These are phyloP conservation scores for Hirtodrosophila cameraria DNA, from an alignment of 2,888 invertebrate genomes.

Conservation along the genomic window DNA sequence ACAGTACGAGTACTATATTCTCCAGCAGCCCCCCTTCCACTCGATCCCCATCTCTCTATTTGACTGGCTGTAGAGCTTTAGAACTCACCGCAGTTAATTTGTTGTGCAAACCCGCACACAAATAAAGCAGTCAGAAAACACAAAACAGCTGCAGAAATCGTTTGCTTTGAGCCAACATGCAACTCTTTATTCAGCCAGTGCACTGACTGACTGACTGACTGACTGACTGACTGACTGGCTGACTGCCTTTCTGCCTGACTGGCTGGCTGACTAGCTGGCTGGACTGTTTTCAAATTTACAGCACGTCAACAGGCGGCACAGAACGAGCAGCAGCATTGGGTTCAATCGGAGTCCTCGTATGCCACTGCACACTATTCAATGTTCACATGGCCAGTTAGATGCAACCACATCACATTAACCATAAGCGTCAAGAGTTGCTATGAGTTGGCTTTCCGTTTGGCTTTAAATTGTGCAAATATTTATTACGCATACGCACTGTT, in stretches of 20 bases:
- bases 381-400: constrained; percentile 18
- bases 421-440: constrained; percentile 37
- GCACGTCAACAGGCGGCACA: constrained; percentile 57
- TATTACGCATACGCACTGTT: constrained; percentile 48
- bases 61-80: constrained; percentile 14
- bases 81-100: constrained; percentile 71
- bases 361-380: neutral
- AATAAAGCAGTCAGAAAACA: constrained; percentile 64
- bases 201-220: no score
- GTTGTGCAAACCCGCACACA: constrained; percentile 74
- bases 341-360: neutral
- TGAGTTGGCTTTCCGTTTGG: constrained; percentile 32
- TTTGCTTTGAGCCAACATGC: constrained; percentile 75
- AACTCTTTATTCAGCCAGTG: constrained; percentile 63
- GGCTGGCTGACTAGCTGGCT: no score
- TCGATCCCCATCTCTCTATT: neutral
- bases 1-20: neutral
- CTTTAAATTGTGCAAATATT: constrained; percentile 44
- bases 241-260: no score
- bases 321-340: neutral
- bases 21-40: neutral
- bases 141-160: constrained; percentile 59
- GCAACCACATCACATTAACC: constrained; percentile 56
- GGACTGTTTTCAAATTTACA: constrained; percentile 77
- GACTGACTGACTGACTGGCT: no score